Percentiles rank a stretch among this genome's conserved stretches.
Conservation (phyloP, 2,113 vertebrate species). For the Eupsittula cactorum region DNA sequence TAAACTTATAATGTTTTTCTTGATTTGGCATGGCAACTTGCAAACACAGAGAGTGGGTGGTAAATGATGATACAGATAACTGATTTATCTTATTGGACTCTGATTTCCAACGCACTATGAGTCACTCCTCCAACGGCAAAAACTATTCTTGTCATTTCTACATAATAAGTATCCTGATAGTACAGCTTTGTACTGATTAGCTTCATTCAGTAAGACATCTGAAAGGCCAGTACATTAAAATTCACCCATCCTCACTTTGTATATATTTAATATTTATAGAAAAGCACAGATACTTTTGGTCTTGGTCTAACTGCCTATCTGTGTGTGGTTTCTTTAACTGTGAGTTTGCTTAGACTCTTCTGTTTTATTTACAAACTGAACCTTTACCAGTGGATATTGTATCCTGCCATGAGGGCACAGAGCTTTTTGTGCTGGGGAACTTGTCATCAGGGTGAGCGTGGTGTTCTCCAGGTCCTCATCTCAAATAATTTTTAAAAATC, state of each 20-base stretch:
- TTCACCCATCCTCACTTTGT: background rate
- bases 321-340: background rate
- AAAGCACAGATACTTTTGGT: background rate
- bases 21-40: background rate
- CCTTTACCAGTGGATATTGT: background rate
- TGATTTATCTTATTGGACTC: conserved; percentile 34
- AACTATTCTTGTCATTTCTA: conserved; percentile 7
- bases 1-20: background rate
- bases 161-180: background rate
- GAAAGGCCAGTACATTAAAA: background rate
- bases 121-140: background rate
- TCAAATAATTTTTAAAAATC: background rate
- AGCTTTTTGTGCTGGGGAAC: background rate
- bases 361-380: background rate
- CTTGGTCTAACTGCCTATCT: background rate
- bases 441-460: background rate
- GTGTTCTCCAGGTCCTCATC: background rate
- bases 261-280: background rate
- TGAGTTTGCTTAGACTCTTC: background rate
- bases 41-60: background rate
- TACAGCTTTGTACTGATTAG: background rate
- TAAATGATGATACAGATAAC: conserved; percentile 4
- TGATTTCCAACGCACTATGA: background rate
- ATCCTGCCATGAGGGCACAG: background rate
- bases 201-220: background rate